Conservation (phyloP, 2,888 invertebrate genomes). For the Acleris sparsana region DNA sequence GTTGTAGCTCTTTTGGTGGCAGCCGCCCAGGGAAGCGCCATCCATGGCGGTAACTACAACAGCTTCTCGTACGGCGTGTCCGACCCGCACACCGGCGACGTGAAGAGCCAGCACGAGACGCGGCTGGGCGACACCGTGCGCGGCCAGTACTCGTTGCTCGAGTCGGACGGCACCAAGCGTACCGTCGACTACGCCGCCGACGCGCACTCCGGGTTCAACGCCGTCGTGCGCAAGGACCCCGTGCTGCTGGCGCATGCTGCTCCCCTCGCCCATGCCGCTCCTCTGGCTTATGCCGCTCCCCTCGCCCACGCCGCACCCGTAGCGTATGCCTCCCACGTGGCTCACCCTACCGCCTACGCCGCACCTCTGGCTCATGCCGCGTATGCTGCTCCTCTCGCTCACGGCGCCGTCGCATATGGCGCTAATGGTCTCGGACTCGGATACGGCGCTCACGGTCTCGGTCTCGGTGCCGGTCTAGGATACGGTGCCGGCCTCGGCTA, state of each 20-base stretch:
- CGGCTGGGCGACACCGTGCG: slow-evolving; percentile 79
- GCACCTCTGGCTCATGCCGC: slow-evolving; percentile 29
- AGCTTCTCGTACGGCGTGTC: slow-evolving; percentile 42
- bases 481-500: slow-evolving; percentile 30
- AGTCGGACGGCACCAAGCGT: slow-evolving; percentile 74
- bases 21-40: slow-evolving; percentile 39
- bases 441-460: slow-evolving; percentile 21
- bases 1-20: slow-evolving; percentile 40
- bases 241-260: slow-evolving; percentile 33
- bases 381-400: slow-evolving; percentile 36
- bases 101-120: slow-evolving; percentile 68
- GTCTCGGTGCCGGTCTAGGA: slow-evolving; percentile 13
- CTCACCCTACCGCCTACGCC: slow-evolving; percentile 37
- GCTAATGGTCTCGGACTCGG: slow-evolving; percentile 25
- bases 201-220: slow-evolving; percentile 42
- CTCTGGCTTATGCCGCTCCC: slow-evolving; percentile 42
- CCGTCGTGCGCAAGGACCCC: slow-evolving; percentile 42
- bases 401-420: slow-evolving; percentile 34
- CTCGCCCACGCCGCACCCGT: slow-evolving; percentile 46
- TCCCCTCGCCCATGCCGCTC: slow-evolving; percentile 38
- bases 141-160: slow-evolving; percentile 51
- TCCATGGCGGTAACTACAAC: slow-evolving; percentile 39
- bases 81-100: slow-evolving; percentile 43
- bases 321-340: slow-evolving; percentile 41
- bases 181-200: slow-evolving; percentile 71